Conservation (phyloP, 2,888 invertebrate species). For the Acrobasis suavella region DNA sequence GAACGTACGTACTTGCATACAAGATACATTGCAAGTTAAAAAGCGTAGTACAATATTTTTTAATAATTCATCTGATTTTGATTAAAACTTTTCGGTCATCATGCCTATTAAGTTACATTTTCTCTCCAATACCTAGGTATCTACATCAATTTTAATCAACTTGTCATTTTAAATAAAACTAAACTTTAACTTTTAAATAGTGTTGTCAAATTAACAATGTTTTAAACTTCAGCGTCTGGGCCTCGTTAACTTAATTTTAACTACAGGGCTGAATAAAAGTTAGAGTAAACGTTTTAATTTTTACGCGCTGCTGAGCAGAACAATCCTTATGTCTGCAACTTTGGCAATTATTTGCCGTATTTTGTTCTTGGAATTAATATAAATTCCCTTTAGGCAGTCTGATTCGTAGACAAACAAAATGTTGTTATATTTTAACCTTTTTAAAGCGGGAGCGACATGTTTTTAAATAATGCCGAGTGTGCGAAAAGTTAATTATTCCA, state of each 20-base stretch:
- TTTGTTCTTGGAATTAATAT: not conserved
- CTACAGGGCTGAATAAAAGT: not conserved
- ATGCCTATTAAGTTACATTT: too few species aligned
- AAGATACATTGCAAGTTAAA: too few species aligned
- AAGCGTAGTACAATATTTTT: too few species aligned
- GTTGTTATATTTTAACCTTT: not conserved
- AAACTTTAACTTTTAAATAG: not conserved
- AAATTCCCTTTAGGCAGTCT: not conserved
- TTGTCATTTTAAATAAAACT: not conserved
- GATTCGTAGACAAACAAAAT: not conserved
- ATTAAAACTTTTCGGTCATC: too few species aligned
- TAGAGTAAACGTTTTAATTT: conserved; percentile 13
- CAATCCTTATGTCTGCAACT: not conserved
- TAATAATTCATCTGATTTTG: too few species aligned
- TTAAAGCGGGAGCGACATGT: not conserved
- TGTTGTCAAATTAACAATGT: not conserved
- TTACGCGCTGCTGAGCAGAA: conserved; percentile 1
- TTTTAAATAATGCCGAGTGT: not conserved
- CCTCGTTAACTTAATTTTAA: not conserved
- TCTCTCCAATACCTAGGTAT: too few species aligned
- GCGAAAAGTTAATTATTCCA: not conserved
- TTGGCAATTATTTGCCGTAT: not conserved
- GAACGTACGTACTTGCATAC: too few species aligned
- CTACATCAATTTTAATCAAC: not conserved
- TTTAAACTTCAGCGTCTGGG: not conserved